Conservation (phyloP, 2,888 invertebrate species). For the Drosophila mimica region DNA sequence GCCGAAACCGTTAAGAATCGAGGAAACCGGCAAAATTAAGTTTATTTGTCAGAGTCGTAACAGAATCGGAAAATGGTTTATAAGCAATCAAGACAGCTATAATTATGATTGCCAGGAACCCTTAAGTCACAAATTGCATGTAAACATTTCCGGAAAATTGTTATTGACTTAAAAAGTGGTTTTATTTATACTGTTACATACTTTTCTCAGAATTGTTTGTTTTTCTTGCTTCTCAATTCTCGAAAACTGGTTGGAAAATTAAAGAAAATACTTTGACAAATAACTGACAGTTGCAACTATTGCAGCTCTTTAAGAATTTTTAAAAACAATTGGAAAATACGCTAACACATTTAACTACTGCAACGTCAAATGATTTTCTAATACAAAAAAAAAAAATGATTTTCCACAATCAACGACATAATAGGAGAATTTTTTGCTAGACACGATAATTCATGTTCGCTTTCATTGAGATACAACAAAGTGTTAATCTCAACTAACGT, state of each 20-base stretch:
- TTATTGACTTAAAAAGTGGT: neutral
- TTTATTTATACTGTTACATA: neutral
- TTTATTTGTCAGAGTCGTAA: neutral
- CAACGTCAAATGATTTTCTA: neutral
- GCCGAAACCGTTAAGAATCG: neutral
- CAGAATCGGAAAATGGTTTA: neutral
- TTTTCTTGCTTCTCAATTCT: neutral
- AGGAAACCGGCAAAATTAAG: too few species aligned
- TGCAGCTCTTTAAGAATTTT: neutral
- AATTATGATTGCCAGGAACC: neutral
- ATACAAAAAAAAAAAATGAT: neutral
- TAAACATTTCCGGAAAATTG: neutral
- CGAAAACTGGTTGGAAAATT: neutral
- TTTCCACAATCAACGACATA: neutral
- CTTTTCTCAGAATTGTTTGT: neutral
- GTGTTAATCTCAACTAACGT: slow-evolving; percentile 34
- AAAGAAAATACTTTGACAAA: neutral
- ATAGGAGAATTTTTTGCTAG: neutral
- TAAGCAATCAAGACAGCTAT: neutral
- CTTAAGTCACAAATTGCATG: neutral
- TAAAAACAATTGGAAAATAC: neutral
- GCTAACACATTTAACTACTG: neutral
- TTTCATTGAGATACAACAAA: neutral
- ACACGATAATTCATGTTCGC: neutral
- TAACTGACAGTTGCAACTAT: neutral